These are phyloP conservation scores for Drosophila seguyi DNA, from an alignment of 1,140 invertebrate genomes.

Conservation along the genomic window DNA sequence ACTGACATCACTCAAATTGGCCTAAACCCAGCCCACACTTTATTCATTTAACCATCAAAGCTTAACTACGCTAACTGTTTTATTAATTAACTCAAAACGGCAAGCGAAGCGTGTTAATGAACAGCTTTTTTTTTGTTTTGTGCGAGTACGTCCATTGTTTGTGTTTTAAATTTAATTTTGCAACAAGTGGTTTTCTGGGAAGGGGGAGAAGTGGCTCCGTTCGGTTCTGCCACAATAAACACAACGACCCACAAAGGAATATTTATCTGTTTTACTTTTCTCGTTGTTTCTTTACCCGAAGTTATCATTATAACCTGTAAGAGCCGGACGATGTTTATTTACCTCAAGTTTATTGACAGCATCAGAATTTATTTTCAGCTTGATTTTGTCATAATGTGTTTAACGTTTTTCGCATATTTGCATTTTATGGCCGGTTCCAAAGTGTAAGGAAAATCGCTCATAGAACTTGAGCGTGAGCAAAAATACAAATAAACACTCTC, in stretches of 20 bases:
- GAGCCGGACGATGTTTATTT: slow-evolving; percentile 7
- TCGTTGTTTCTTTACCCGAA: slow-evolving; percentile 1
- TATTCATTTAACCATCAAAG: slow-evolving; percentile 19
- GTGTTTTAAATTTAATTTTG: slow-evolving; percentile 41
- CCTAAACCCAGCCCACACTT: slow-evolving; percentile 23
- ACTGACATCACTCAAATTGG: slow-evolving; percentile 43
- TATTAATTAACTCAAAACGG: slow-evolving; percentile 56
- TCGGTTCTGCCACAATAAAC: slow-evolving; percentile 55
- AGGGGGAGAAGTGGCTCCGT: not conserved
- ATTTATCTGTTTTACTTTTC: slow-evolving; percentile 17
- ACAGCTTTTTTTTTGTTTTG: slow-evolving; percentile 53
- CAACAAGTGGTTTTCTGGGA: slow-evolving; percentile 8
- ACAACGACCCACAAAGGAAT: slow-evolving; percentile 36
- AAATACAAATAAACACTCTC: slow-evolving; percentile 12
- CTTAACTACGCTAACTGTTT: slow-evolving; percentile 50
- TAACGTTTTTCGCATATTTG: slow-evolving; percentile 41
- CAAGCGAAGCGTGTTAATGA: slow-evolving; percentile 62
- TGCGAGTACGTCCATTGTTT: slow-evolving; percentile 32
- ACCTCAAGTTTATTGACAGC: slow-evolving; percentile 30
- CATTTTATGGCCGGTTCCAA: slow-evolving; percentile 46
- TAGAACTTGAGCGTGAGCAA: slow-evolving; percentile 16
- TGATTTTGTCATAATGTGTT: slow-evolving; percentile 54
- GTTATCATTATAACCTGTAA: slow-evolving; percentile 28
- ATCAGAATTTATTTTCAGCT: slow-evolving; percentile 62
- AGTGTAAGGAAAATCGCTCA: slow-evolving; percentile 38